Conservation (phyloP, 2,888 invertebrate genomes). For the Aporophyla lueneburgensis region DNA sequence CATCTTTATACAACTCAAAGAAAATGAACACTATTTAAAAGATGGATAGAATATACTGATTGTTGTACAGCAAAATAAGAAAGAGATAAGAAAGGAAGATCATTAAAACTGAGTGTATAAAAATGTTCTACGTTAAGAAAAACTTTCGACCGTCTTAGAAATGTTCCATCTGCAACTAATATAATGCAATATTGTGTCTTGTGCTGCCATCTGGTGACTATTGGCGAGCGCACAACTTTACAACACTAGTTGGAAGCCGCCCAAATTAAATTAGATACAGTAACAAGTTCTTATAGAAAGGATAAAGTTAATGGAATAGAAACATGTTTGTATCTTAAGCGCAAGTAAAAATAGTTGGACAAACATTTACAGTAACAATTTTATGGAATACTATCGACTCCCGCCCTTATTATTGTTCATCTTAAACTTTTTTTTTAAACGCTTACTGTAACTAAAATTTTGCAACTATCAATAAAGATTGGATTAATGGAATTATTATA, state of each 20-base stretch:
- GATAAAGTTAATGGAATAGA: not conserved
- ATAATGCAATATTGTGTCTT: constrained; percentile 44
- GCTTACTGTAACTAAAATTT: not conserved
- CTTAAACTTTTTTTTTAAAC: not conserved
- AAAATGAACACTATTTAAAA: not conserved
- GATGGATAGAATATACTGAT: not conserved
- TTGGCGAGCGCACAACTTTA: constrained; percentile 26
- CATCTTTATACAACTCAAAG: not conserved
- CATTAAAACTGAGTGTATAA: not conserved
- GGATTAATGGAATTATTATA: not conserved
- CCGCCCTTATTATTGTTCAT: not conserved
- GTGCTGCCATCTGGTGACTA: constrained; percentile 42
- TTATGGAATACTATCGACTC: not conserved
- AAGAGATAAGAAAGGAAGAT: not conserved
- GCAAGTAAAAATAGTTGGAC: no score
- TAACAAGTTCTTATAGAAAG: constrained; percentile 16
- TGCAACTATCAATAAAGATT: not conserved
- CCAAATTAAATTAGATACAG: constrained; percentile 48
- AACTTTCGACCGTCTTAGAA: not conserved
- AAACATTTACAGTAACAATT: not conserved
- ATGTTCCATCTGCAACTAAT: constrained; percentile 38
- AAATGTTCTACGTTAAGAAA: not conserved
- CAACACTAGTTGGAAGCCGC: constrained; percentile 40
- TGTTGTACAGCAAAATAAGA: not conserved
- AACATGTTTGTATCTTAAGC: not conserved